Percentiles rank a stretch among this genome's conserved stretches.
phyloP scores from a whole-genome alignment of 2,888 invertebrate species.

The Thyatira batis region DNA sequence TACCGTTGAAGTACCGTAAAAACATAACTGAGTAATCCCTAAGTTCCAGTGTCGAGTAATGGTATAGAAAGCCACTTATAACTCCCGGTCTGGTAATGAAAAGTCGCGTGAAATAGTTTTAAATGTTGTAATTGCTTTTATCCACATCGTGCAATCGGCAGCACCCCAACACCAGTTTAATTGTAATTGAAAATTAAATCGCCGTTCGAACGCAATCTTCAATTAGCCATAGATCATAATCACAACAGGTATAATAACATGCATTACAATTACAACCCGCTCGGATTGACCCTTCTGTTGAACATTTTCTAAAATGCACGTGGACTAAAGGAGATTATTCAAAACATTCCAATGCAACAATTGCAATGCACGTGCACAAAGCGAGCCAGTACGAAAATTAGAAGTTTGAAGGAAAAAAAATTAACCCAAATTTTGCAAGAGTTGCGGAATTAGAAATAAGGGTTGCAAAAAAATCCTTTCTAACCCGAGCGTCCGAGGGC shows the following conservation, averaged over 20 bases:
- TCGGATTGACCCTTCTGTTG: constrained; percentile 29
- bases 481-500: constrained; percentile 72
- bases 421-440: constrained; percentile 80
- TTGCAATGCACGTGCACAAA: constrained; percentile 45
- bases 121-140: constrained; percentile 51
- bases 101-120: constrained; percentile 41
- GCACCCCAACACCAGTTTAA: constrained; percentile 53
- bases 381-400: constrained; percentile 35
- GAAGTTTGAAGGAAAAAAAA: constrained; percentile 55
- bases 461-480: constrained; percentile 81
- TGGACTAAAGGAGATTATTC: constrained; percentile 29
- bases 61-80: constrained; percentile 26
- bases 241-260: constrained; percentile 34
- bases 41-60: neutral
- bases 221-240: constrained; percentile 56
- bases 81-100: constrained; percentile 33
- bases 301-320: constrained; percentile 29
- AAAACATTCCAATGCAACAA: constrained; percentile 30
- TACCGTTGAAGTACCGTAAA: neutral
- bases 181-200: constrained; percentile 62
- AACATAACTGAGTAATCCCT: neutral
- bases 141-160: constrained; percentile 38
- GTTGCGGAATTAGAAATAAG: constrained; percentile 80
- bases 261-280: constrained; percentile 13
- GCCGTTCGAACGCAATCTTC: constrained; percentile 42